Percentiles rank a stretch among this genome's conserved stretches.
These are phyloP conservation scores for Cacatua alba DNA, from an alignment of 2,113 vertebrate genomes.

Conservation along the genomic window DNA sequence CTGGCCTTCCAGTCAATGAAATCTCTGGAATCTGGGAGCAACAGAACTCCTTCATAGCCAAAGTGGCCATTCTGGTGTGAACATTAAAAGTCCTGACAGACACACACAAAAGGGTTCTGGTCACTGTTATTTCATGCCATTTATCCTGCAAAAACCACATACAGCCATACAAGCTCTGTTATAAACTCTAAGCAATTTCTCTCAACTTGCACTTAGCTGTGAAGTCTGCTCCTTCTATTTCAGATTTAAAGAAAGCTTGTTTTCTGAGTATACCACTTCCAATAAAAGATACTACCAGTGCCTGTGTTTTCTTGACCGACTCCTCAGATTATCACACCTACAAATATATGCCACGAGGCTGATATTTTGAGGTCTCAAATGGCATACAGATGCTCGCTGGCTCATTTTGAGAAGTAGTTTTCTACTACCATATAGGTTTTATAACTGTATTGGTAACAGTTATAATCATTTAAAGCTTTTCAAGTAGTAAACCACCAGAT, in stretches of 20 bases:
- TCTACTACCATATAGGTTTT: background rate
- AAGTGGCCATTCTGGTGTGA: background rate
- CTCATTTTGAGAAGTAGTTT: background rate
- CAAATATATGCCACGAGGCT: background rate
- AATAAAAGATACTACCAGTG: slow-evolving; percentile 28
- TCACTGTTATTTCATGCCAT: background rate
- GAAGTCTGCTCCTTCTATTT: slow-evolving; percentile 19
- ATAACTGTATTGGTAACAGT: background rate
- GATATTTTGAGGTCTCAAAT: background rate
- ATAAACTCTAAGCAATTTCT: background rate
- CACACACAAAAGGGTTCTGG: background rate
- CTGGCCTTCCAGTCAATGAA: background rate
- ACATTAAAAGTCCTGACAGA: background rate
- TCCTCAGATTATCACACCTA: background rate
- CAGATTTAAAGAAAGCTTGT: background rate
- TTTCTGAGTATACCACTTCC: background rate
- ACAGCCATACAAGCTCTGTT: background rate
- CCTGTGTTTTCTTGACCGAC: slow-evolving; percentile 22
- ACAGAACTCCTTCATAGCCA: background rate
- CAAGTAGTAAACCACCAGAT: background rate
- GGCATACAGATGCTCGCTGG: background rate
- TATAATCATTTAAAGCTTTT: background rate
- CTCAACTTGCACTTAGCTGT: background rate
- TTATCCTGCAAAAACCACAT: background rate
- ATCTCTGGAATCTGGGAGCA: background rate